These are phyloP conservation scores for Malthinus seriepunctatus DNA, from an alignment of 2,888 invertebrate genomes.

Conservation along the genomic window DNA sequence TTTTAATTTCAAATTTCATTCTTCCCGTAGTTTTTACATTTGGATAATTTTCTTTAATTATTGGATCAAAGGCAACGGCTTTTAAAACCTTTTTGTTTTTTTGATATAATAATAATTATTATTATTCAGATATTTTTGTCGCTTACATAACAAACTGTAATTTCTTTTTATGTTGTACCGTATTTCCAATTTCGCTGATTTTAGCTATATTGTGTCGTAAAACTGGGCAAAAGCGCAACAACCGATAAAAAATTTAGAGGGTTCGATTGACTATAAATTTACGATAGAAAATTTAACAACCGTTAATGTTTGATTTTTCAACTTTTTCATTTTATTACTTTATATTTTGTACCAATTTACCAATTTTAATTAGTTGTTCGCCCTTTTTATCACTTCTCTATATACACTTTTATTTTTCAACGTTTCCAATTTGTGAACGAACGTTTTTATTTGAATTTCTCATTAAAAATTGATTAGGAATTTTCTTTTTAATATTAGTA, in stretches of 20 bases:
- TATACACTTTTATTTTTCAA: too few species aligned
- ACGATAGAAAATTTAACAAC: slow-evolving; percentile 6
- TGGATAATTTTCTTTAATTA: too few species aligned
- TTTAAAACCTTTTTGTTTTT: too few species aligned
- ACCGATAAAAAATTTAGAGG: slow-evolving; percentile 6
- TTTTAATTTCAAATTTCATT: too few species aligned
- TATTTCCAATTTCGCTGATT: slow-evolving; percentile 2
- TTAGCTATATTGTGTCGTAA: slow-evolving; percentile 3
- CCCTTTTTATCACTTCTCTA: not conserved
- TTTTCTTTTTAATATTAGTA: too few species aligned
- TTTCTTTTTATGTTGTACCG: too few species aligned
- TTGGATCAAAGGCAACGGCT: too few species aligned
- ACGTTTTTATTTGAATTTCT: not conserved
- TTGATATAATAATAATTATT: too few species aligned
- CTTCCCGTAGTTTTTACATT: too few species aligned
- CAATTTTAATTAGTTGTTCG: not conserved
- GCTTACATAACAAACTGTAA: too few species aligned
- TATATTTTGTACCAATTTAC: not conserved
- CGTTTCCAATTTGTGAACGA: not conserved
- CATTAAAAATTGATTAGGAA: not conserved
- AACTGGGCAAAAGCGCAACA: slow-evolving; percentile 6
- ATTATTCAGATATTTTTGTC: too few species aligned
- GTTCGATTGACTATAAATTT: slow-evolving; percentile 6
- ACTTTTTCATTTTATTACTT: slow-evolving; percentile 2
- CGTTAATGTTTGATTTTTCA: slow-evolving; percentile 5